These are phyloP conservation scores for Aphelocoma coerulescens DNA, from an alignment of 2,113 vertebrate genomes.

Conservation along the genomic window DNA sequence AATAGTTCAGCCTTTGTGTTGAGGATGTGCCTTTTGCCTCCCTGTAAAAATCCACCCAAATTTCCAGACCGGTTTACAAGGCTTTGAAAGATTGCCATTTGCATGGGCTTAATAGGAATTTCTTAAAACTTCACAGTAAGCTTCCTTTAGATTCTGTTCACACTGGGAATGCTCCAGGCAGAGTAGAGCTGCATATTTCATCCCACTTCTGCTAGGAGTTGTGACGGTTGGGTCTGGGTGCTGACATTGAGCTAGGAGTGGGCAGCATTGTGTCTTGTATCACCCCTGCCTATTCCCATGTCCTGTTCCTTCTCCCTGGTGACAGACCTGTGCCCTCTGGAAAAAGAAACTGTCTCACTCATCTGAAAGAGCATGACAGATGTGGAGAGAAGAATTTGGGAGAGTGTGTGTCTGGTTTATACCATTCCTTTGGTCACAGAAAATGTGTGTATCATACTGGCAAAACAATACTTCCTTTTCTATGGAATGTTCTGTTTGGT, in stretches of 20 bases:
- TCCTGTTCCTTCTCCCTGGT: neutral
- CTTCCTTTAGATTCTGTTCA: slow-evolving; percentile 61
- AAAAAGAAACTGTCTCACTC: neutral
- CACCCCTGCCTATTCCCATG: neutral
- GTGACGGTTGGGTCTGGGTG: neutral
- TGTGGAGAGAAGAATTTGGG: neutral
- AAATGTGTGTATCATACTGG: neutral
- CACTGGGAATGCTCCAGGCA: slow-evolving; percentile 50
- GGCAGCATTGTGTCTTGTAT: slow-evolving; percentile 9
- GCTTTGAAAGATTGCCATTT: slow-evolving; percentile 61
- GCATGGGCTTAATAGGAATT: slow-evolving; percentile 45
- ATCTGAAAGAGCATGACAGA: neutral
- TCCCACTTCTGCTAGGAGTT: slow-evolving; percentile 7
- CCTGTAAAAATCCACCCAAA: slow-evolving; percentile 57
- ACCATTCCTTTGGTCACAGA: neutral
- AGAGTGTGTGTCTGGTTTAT: neutral
- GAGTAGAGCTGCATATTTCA: slow-evolving; percentile 31
- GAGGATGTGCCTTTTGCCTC: slow-evolving; percentile 49
- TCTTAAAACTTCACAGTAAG: slow-evolving; percentile 60
- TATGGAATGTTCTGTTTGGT: neutral
- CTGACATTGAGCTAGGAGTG: neutral
- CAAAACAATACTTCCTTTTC: neutral
- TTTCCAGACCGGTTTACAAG: slow-evolving; percentile 56
- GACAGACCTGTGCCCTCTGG: neutral
- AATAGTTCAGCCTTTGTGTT: slow-evolving; percentile 52